A percentile compares a stretch with the other conserved stretches of the same genome.
phyloP scores from a whole-genome alignment of 2,888 invertebrate species.

The Acanthopleura granulata region DNA sequence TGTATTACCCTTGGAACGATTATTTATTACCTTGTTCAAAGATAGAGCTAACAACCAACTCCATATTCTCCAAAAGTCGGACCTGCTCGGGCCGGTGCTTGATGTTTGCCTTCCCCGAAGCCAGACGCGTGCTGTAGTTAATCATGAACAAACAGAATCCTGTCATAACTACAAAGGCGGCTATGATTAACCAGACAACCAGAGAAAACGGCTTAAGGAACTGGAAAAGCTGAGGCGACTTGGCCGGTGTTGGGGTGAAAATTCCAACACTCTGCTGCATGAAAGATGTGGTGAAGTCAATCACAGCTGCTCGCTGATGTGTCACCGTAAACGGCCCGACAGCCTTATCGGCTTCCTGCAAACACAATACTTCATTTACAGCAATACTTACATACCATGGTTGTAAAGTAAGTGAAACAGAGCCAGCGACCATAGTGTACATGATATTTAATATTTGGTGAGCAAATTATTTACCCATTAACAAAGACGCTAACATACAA shows the following conservation, averaged over 20 bases:
- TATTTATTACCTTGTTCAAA: neutral
- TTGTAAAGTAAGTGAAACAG: too few relatives aligned
- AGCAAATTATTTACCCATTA: too few relatives aligned
- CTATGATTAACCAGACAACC: neutral
- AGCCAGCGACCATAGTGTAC: too few relatives aligned
- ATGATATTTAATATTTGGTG: too few relatives aligned
- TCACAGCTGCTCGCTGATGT: neutral
- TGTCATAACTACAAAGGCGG: neutral
- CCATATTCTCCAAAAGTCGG: neutral
- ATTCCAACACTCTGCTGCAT: constrained; percentile 1
- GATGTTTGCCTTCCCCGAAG: neutral
- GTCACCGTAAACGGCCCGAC: neutral
- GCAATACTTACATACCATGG: too few relatives aligned
- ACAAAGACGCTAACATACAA: too few relatives aligned
- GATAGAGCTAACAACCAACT: neutral
- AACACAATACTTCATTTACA: too few relatives aligned
- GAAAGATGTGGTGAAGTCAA: neutral
- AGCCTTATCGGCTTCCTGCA: neutral
- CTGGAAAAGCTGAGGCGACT: neutral
- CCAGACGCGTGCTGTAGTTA: neutral
- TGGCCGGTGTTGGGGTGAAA: neutral
- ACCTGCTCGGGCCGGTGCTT: neutral
- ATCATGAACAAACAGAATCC: neutral
- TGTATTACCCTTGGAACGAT: too few relatives aligned
- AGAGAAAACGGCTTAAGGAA: neutral